Base-by-base conservation (phyloP, 1,140 invertebrate species). In the Magallana angulata region DNA sequence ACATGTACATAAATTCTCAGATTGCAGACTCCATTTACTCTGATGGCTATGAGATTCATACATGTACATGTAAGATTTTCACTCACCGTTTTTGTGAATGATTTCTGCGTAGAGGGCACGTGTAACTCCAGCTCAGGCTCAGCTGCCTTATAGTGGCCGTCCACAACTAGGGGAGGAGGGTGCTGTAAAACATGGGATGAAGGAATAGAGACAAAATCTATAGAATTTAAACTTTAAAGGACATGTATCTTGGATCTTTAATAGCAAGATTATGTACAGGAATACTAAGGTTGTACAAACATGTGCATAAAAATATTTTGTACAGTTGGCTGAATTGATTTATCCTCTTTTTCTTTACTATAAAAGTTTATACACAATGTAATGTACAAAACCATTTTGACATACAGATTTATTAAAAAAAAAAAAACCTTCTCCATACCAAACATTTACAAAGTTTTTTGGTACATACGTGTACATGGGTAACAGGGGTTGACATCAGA, bases 81-180 rank as follows among this genome's bases (percentile, higher is more conserved):
- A 82, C 48, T 82, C 7, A 82, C 48, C n/a, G 48, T 57, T 82
- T 82, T 82, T 11, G 81, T 82, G 48, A 82, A 57, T 56, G 48
- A 57, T 57, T 82, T 57, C 48, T 82, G 48, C 11, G 48, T 24
- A 57, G 81, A 82, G 81, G 48, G 18, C 56, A 82, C 57, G 0
- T 36, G 57, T 82, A 57, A 56, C 81, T 82, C 68, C 24, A 76
- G 68, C 68, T 76, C 68, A 3, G 68, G 68, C 4, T 11, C 68
- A 30, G 68, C 68, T 76, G 68, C 24, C 36, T 30, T 18, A 12
- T 76, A 76, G 2, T 30, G 24, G 56, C 81, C 24, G 11, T 76
- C 68, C 68, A 76, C 18, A 11, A 30, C 18, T 24, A 48, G 36
- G 36, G 68, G 68, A 0, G 68, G 68, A 30, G 24, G 8, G 24